Evolutionary conservation across 2,113 vertebrate species (phyloP).

Genomic region (Myocastor coypus): DNA sequence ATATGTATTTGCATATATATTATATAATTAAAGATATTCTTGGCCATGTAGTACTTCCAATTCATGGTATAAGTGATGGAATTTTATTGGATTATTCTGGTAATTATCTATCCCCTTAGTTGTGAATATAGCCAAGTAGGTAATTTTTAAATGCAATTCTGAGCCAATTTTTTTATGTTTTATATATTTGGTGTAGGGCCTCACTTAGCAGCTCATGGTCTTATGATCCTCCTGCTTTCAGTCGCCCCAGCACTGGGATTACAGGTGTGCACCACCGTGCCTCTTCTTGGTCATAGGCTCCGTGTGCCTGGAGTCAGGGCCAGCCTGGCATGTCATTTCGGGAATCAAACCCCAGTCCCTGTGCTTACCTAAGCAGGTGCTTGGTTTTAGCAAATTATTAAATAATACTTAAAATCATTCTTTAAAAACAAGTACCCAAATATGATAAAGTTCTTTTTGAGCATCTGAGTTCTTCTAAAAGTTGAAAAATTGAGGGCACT

Average conservation of each 20-base stretch:
- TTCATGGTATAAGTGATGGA: not conserved
- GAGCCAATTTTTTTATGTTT: not conserved
- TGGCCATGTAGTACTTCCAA: not conserved
- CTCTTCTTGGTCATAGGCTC: too few species aligned
- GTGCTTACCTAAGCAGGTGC: too few species aligned
- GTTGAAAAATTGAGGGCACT: constrained; percentile 62
- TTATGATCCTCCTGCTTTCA: too few species aligned
- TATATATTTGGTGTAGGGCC: too few species aligned
- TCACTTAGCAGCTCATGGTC: too few species aligned
- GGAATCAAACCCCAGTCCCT: too few species aligned
- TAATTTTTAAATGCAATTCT: constrained; percentile 45
- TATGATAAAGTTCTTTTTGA: constrained; percentile 64
- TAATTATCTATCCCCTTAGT: constrained; percentile 21
- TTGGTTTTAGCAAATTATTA: constrained; percentile 17
- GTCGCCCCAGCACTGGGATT: too few species aligned
- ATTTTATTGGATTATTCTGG: not conserved
- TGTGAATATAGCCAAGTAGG: constrained; percentile 48
- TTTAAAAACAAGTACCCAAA: constrained; percentile 59
- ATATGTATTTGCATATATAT: not conserved
- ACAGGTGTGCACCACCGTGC: too few species aligned
- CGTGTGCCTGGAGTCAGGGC: too few species aligned
- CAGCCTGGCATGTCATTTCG: too few species aligned
- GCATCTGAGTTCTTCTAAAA: constrained; percentile 69
- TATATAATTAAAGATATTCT: not conserved
- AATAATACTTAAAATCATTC: constrained; percentile 49